phyloP scores from a whole-genome alignment of 2,888 invertebrate species.

The Idaea aversata region DNA sequence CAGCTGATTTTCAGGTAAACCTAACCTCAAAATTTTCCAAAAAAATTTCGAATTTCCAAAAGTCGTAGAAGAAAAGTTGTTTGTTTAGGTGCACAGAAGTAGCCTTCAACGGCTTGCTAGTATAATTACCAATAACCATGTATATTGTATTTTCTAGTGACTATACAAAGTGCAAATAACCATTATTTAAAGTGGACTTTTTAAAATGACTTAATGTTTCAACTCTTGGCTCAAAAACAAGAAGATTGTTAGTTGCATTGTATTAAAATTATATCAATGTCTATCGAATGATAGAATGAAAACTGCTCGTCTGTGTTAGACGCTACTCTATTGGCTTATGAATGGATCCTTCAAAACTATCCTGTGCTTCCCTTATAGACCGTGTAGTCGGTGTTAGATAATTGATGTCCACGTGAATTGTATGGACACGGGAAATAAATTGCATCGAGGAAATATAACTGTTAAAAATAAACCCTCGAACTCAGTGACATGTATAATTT shows the following conservation, averaged over 20 bases:
- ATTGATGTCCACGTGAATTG: not conserved
- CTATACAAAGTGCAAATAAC: not conserved
- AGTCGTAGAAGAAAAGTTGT: too few relatives aligned
- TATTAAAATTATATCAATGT: conserved; percentile 14
- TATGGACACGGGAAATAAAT: not conserved
- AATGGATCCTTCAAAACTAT: conserved; percentile 27
- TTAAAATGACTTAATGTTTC: not conserved
- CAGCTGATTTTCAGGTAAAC: too few relatives aligned
- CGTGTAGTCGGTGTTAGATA: not conserved
- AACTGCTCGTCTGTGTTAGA: conserved; percentile 17
- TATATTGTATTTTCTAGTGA: not conserved
- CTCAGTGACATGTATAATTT: too few relatives aligned
- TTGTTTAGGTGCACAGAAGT: too few relatives aligned
- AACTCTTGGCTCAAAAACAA: not conserved
- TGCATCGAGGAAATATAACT: not conserved
- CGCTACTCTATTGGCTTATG: conserved; percentile 36
- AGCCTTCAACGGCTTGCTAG: too few relatives aligned
- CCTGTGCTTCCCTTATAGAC: conserved; percentile 30
- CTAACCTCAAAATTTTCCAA: too few relatives aligned
- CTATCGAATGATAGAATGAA: conserved; percentile 8
- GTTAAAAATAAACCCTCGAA: too few relatives aligned
- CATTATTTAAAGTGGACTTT: not conserved
- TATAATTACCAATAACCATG: too few relatives aligned
- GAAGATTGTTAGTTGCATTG: conserved; percentile 15
- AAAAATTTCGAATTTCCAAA: too few relatives aligned